A percentile compares a stretch with the other conserved stretches of the same genome.
These are phyloP conservation scores for Ctenopoma multispine DNA, from an alignment of 2,797 vertebrate genomes.

Conservation along the genomic window DNA sequence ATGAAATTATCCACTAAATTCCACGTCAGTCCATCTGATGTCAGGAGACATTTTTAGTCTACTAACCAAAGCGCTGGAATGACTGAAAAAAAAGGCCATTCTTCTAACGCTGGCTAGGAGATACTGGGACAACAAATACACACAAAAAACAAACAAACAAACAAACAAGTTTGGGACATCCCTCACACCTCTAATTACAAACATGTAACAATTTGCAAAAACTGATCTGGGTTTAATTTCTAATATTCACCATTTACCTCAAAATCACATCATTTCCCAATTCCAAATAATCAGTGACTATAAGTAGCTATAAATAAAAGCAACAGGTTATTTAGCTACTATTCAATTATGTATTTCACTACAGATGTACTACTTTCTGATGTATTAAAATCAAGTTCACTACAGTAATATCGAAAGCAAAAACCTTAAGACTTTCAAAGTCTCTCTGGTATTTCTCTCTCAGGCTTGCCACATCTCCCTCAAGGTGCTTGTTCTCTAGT, in stretches of 20 bases:
- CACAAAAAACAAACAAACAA: not conserved
- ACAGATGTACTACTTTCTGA: slow-evolving; percentile 38
- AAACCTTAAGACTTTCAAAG: slow-evolving; percentile 98
- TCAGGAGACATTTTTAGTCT: too few species aligned
- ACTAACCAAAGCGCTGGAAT: too few species aligned
- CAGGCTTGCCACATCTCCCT: slow-evolving; percentile 87
- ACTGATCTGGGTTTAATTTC: slow-evolving; percentile 1
- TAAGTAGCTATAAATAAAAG: slow-evolving; percentile 44
- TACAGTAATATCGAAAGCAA: slow-evolving; percentile 70
- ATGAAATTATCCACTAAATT: too few species aligned
- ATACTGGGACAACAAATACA: not conserved
- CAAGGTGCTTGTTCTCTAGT: slow-evolving; percentile 91
- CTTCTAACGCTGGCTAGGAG: not conserved
- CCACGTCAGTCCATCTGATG: too few species aligned
- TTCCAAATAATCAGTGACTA: slow-evolving; percentile 31
- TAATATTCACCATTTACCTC: not conserved
- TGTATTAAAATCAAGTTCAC: slow-evolving; percentile 16
- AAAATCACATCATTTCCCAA: slow-evolving; percentile 67
- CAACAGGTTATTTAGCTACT: slow-evolving; percentile 27
- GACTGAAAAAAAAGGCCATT: not conserved
- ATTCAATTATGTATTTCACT: slow-evolving; percentile 18
- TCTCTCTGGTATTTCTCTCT: slow-evolving; percentile 97
- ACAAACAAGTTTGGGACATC: slow-evolving; percentile 13
- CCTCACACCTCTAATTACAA: slow-evolving; percentile 10
- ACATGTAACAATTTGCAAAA: not conserved